A percentile compares a stretch with the other conserved stretches of the same genome.
Conservation (phyloP, 2,888 invertebrate species). For the Acronicta aceris region DNA sequence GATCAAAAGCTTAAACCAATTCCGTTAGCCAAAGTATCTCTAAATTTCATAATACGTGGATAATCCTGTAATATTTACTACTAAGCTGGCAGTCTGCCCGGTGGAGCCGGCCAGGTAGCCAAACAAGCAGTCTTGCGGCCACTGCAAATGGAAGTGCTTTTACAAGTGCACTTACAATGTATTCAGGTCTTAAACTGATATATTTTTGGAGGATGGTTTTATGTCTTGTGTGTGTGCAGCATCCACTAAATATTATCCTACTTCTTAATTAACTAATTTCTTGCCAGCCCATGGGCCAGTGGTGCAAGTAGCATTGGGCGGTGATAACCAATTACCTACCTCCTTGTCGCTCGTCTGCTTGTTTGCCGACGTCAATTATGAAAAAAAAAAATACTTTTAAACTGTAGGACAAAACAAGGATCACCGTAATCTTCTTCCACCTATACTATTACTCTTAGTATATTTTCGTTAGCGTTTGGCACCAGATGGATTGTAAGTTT, state of each 20-base stretch:
- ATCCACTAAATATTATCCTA: no score
- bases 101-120: slow-evolving; percentile 11
- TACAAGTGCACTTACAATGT: slow-evolving; percentile 35
- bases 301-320: no score
- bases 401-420: neutral
- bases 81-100: slow-evolving; percentile 31
- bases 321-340: no score
- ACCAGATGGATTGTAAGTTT: no score
- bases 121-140: slow-evolving; percentile 37
- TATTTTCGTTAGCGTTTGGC: no score
- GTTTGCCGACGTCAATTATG: no score
- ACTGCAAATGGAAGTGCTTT: slow-evolving; percentile 34
- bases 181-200: slow-evolving; percentile 6
- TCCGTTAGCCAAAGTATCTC: slow-evolving; percentile 27
- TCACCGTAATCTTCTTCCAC: no score
- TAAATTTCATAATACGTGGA: slow-evolving; percentile 21
- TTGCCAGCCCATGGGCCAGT: no score
- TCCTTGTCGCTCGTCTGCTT: no score
- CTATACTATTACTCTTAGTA: no score
- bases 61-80: slow-evolving; percentile 25
- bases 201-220: slow-evolving; percentile 2
- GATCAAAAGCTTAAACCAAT: slow-evolving; percentile 6
- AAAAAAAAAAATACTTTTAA: no score
- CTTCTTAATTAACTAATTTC: no score
- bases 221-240: neutral